phyloP scores from a whole-genome alignment of 2,113 vertebrate genomes.

The Myxocyprinus asiaticus region DNA sequence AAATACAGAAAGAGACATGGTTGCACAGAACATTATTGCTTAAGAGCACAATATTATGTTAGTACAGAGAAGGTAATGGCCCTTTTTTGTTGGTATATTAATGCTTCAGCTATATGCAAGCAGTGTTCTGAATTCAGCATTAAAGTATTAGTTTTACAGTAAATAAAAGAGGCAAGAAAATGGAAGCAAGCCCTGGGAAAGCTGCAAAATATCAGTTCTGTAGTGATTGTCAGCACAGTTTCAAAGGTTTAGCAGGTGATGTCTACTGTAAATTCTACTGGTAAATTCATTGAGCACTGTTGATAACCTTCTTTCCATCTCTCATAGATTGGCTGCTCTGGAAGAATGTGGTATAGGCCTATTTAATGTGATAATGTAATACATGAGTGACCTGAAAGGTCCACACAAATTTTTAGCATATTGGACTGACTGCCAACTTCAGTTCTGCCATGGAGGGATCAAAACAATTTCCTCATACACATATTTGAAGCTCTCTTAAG shows the following conservation, averaged over 20 bases:
- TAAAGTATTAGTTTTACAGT: conserved; percentile 18
- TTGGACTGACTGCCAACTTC: neutral
- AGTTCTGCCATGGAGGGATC: neutral
- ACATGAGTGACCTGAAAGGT: too few species aligned
- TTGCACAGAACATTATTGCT: conserved; percentile 18
- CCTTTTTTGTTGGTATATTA: conserved; percentile 32
- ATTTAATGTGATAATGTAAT: too few species aligned
- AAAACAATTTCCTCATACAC: neutral
- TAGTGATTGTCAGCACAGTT: neutral
- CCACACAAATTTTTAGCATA: too few species aligned
- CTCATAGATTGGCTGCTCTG: neutral
- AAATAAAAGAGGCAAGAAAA: conserved; percentile 2
- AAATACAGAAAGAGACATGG: neutral
- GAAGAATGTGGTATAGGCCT: too few species aligned
- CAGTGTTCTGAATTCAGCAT: conserved; percentile 29
- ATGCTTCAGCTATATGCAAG: conserved; percentile 17
- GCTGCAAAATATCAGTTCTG: neutral
- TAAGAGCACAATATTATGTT: conserved; percentile 16
- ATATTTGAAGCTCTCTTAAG: neutral
- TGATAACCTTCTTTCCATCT: neutral
- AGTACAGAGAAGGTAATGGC: conserved; percentile 14
- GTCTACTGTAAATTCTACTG: too few species aligned
- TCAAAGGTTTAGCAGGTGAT: neutral
- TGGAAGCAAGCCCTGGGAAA: neutral
- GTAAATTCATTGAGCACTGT: neutral